A percentile compares a stretch with the other conserved stretches of the same genome.
phyloP scores from a whole-genome alignment of 2,113 vertebrate genomes.

The Anarrhichthys ocellatus region DNA sequence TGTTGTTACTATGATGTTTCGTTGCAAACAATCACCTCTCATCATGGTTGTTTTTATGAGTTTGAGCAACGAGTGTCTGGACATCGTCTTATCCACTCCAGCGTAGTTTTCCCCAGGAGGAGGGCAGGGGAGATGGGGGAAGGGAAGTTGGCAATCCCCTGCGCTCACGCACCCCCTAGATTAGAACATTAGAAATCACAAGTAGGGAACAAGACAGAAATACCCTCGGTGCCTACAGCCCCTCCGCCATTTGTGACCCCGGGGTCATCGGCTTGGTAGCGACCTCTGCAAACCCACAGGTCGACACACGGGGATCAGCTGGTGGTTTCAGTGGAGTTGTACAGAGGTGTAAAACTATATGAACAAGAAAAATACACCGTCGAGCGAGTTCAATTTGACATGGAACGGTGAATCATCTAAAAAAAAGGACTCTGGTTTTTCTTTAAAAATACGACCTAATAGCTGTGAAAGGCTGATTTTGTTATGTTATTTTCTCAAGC shows the following conservation, averaged over 20 bases:
- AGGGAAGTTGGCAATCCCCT: constrained; percentile 62
- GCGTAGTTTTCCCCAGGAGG: constrained; percentile 56
- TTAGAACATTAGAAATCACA: constrained; percentile 75
- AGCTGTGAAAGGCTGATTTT: constrained; percentile 1
- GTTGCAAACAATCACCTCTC: constrained; percentile 47
- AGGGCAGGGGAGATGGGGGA: constrained; percentile 44
- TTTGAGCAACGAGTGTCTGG: constrained; percentile 64
- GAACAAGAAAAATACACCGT: not conserved
- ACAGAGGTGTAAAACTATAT: constrained; percentile 4
- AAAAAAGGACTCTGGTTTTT: not conserved
- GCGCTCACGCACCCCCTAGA: constrained; percentile 71
- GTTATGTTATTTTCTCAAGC: not conserved
- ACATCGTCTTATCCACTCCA: constrained; percentile 64
- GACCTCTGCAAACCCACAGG: constrained; percentile 51
- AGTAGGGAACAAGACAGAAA: constrained; percentile 64
- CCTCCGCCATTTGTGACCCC: constrained; percentile 52
- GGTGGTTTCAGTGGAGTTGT: constrained; percentile 40
- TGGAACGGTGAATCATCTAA: constrained; percentile 4
- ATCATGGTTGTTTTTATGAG: constrained; percentile 58
- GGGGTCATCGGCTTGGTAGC: constrained; percentile 62
- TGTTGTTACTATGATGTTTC: constrained; percentile 58
- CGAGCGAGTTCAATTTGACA: not conserved
- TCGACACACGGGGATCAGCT: constrained; percentile 18
- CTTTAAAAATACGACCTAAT: constrained; percentile 9
- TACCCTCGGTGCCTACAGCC: constrained; percentile 44